Evolutionary conservation across 2,888 invertebrate genomes (phyloP).

Genomic region (Lasioglossum figueresi): DNA sequence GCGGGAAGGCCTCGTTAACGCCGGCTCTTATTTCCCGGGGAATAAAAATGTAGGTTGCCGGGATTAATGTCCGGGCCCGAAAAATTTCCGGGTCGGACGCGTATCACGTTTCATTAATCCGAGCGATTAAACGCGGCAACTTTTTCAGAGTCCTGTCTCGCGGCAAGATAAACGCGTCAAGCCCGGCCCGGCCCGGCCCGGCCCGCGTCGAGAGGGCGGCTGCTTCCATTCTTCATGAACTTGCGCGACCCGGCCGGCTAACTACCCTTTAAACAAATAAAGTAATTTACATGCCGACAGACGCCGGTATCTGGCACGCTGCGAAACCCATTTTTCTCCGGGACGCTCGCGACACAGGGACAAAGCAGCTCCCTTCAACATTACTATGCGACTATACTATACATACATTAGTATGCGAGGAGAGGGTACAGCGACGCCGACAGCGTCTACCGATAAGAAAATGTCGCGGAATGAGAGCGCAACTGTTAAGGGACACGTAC

Average conservation of each 20-base stretch:
- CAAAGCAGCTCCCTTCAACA: background rate
- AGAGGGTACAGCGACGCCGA: conserved; percentile 8
- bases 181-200: too few species aligned
- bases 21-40: background rate
- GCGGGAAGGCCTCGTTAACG: background rate
- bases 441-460: conserved; percentile 3
- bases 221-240: conserved; percentile 1
- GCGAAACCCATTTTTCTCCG: conserved; percentile 6
- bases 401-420: conserved; percentile 13
- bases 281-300: conserved; percentile 15
- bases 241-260: background rate
- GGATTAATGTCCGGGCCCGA: conserved; percentile 3
- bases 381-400: conserved; percentile 6
- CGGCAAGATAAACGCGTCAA: conserved; percentile 2
- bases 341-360: background rate
- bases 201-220: background rate
- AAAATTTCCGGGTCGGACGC: background rate
- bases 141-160: background rate
- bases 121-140: conserved; percentile 8
- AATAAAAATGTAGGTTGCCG: background rate
- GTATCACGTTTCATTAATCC: conserved; percentile 4
- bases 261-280: conserved; percentile 15
- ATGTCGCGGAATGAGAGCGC: background rate
- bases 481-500: background rate
- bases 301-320: background rate